A percentile compares a stretch with the other conserved stretches of the same genome.
These are phyloP conservation scores for Actinostola sp. DNA, from an alignment of 92 coral and sea anemone species.

Conservation along the genomic window DNA sequence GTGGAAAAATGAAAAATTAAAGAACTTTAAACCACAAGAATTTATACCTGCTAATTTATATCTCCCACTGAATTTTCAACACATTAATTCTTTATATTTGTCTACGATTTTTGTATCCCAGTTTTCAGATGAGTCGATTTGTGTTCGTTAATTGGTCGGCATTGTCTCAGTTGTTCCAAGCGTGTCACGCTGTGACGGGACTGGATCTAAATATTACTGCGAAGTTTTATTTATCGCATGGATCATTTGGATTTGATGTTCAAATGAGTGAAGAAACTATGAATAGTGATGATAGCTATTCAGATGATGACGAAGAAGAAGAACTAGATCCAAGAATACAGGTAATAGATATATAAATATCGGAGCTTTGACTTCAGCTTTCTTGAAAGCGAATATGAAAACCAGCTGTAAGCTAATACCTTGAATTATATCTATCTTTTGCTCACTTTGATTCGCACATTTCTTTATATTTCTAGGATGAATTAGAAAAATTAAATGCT, in stretches of 20 bases:
- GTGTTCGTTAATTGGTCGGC: conserved; percentile 3
- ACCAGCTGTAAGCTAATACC: no score
- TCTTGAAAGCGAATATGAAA: background rate
- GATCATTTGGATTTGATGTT: background rate
- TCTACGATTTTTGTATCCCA: background rate
- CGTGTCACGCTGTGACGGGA: conserved; percentile 10
- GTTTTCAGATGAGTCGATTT: conserved; percentile 1
- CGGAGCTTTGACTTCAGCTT: background rate
- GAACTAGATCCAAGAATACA: conserved; percentile 93
- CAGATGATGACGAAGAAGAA: conserved; percentile 87
- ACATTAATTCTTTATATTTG: background rate
- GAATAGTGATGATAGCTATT: conserved; percentile 62
- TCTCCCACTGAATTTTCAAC: background rate
- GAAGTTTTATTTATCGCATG: conserved; percentile 13
- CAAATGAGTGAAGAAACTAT: conserved; percentile 63
- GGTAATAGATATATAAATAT: conserved; percentile 33
- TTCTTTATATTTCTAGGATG: conserved; percentile 59
- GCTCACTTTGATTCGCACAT: conserved; percentile 2
- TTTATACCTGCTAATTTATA: background rate
- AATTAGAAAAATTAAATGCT: conserved; percentile 87
- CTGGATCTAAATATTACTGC: background rate
- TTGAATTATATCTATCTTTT: background rate
- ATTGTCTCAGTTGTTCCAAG: background rate
- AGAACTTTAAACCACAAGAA: background rate
- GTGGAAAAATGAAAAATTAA: background rate